These are phyloP conservation scores for Aphelocoma californica DNA, from an alignment of 2,797 vertebrate genomes.

Conservation along the genomic window DNA sequence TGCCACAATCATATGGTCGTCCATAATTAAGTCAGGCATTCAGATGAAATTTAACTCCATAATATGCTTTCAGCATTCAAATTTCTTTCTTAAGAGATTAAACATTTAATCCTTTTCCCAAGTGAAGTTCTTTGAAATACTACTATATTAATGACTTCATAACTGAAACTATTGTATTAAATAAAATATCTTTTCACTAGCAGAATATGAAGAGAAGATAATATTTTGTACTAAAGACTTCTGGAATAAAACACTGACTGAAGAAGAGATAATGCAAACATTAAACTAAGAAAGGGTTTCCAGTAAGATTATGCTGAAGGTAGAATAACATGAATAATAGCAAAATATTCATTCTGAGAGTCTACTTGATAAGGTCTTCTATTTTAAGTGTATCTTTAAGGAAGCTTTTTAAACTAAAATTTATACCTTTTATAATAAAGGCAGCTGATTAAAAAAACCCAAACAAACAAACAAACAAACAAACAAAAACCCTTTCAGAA, in stretches of 20 bases:
- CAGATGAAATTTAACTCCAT: not conserved
- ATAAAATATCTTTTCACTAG: not conserved
- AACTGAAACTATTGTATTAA: not conserved
- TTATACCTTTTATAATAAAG: not conserved
- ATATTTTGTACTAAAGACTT: not conserved
- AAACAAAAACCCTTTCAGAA: not conserved
- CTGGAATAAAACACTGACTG: not conserved
- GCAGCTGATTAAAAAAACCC: not conserved
- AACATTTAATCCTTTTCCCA: not conserved
- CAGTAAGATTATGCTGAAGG: not conserved
- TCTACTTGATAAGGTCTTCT: not conserved
- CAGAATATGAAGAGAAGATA: not conserved
- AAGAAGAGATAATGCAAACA: not conserved
- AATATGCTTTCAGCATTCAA: not conserved
- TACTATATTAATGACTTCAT: not conserved
- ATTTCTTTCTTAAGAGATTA: not conserved
- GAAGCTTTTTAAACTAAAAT: not conserved
- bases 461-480: not conserved
- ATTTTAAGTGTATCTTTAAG: not conserved
- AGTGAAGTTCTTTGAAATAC: not conserved
- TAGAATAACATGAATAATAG: not conserved
- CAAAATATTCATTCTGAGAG: not conserved
- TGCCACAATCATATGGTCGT: accelerated
- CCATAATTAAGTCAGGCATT: not conserved
- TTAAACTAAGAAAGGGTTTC: not conserved